Base-by-base conservation (phyloP, 2,113 vertebrate genomes). In the Siniperca chuatsi region DNA sequence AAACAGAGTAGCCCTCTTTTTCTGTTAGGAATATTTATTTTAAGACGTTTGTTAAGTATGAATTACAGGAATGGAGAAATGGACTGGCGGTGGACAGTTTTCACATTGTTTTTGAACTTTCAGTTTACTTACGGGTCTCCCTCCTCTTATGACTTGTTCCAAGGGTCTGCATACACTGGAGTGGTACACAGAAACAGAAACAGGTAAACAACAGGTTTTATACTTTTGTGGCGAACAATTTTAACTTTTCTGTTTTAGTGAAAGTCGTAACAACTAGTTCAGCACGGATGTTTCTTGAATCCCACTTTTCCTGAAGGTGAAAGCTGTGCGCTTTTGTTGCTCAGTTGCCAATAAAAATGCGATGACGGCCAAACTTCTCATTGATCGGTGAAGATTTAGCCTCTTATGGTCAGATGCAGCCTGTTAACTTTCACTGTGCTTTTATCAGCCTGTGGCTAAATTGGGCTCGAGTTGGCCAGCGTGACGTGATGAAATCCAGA, bases 171-270 rank as follows among this genome's bases (percentile, higher is more conserved):
- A 2, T 80, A 95, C 87, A 79, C 89, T 52, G 94, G 91, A 75
- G 79, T 75, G 61, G 91, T 83, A n/a, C 93, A 95, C 67, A 93
- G 94, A 65, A 93, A 94, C 60, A 92, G 94, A 61, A 96, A 94
- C 55, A 95, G 95, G 96, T 96, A 89, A 88, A 94, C 76, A 15
- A 37, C n/a, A 3, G 8, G 9, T 37, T 68, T 64, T 33, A 6
- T 8, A 8, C 25, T 29, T 52, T 10, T 50, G 5, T 37, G 46
- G 35, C 0, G 4, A 75, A 55, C 3, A 0, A 6, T 75, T 75
- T 75, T 1, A 76, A 70, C 48, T 50, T 29, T n/a, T 37, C 7
- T 29, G 35, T 4, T 12, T 79, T 37, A 57, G 18, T 12, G 8
- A 55, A 40, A 58, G 29, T 18, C 52, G 1, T 1, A 25, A n/a